A percentile compares a stretch with the other conserved stretches of the same genome.
Evolutionary conservation across 23 tunicate genomes (phyloP).

Genomic region (Pegea sp.): DNA sequence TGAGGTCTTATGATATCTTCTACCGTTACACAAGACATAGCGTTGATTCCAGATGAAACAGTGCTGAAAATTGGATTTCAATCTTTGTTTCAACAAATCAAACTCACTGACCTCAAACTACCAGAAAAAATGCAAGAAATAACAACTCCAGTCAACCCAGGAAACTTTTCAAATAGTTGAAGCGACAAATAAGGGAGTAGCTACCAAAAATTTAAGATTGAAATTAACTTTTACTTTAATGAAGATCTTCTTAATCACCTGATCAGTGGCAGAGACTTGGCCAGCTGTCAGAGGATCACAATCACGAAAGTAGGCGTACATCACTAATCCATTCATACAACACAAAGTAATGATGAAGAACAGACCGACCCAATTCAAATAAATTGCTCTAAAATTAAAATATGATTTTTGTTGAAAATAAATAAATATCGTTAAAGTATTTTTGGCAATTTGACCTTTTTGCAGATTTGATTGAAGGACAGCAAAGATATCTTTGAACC

Average conservation of each 20-base stretch:
- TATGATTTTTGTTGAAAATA: neutral
- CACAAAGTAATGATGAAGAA: conserved; percentile 22
- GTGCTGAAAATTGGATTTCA: conserved; percentile 14
- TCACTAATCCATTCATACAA: conserved; percentile 26
- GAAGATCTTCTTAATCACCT: neutral
- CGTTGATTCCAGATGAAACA: conserved; percentile 73
- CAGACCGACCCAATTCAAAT: conserved; percentile 36
- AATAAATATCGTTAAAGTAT: neutral
- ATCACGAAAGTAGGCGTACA: conserved; percentile 30
- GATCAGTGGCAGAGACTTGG: conserved; percentile 8
- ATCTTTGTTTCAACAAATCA: neutral
- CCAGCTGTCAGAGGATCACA: conserved; percentile 47
- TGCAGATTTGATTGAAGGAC: conserved; percentile 41
- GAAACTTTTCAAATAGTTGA: neutral
- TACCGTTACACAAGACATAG: conserved; percentile 39
- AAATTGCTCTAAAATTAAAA: conserved; percentile 15
- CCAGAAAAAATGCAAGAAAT: neutral
- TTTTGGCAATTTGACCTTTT: conserved; percentile 25
- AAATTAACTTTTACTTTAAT: neutral
- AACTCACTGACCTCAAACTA: neutral
- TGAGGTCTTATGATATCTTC: conserved; percentile 43
- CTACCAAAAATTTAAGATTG: neutral
- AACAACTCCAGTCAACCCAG: neutral
- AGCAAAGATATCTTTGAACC: conserved; percentile 78
- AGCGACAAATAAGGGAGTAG: neutral